phyloP scores from a whole-genome alignment of 2,113 vertebrate genomes.

The Shinisaurus crocodilurus region DNA sequence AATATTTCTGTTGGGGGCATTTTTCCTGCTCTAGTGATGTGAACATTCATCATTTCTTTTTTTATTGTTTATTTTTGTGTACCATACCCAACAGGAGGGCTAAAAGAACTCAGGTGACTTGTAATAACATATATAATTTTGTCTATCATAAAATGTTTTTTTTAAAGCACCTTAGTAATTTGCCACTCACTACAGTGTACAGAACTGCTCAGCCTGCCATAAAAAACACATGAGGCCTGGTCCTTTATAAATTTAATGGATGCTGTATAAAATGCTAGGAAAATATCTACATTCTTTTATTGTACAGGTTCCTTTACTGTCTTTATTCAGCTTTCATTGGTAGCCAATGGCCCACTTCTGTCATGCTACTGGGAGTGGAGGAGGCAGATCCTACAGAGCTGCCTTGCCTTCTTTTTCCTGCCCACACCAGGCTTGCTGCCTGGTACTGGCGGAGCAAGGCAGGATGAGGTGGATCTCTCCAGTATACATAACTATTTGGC shows the following conservation, averaged over 20 bases:
- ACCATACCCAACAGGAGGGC: neutral
- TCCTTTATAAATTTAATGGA: neutral
- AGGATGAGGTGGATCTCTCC: neutral
- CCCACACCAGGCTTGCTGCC: neutral
- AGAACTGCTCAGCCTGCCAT: neutral
- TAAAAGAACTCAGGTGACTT: neutral
- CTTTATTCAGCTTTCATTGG: neutral
- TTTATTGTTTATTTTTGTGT: neutral
- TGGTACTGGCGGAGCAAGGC: neutral
- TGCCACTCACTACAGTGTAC: neutral
- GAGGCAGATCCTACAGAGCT: neutral
- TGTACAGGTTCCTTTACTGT: neutral
- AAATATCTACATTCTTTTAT: neutral
- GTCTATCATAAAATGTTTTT: neutral
- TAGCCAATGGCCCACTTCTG: neutral
- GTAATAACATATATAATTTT: neutral
- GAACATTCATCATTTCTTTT: neutral
- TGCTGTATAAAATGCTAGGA: neutral
- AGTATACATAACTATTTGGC: neutral
- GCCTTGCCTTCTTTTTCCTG: neutral
- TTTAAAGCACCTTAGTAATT: neutral
- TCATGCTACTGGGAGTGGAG: neutral
- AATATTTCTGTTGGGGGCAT: conserved; percentile 18
- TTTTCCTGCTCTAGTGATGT: conserved; percentile 5
- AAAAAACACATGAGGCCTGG: neutral